phyloP scores from a whole-genome alignment of 2,113 vertebrate species.

The Proteles cristata region DNA sequence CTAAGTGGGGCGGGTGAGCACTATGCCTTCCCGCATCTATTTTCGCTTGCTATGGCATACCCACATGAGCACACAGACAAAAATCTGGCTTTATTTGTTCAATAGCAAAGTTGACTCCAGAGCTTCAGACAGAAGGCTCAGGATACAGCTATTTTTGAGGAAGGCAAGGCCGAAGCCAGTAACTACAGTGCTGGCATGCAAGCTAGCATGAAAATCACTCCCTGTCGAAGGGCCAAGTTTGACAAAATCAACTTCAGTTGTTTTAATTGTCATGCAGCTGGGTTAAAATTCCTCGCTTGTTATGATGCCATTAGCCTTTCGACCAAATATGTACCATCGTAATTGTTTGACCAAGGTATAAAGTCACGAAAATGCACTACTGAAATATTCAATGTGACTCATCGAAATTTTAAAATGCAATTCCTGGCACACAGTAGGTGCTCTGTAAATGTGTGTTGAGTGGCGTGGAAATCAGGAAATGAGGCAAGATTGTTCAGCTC shows the following conservation, averaged over 20 bases:
- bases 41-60: constrained; percentile 47
- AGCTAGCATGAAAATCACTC: constrained; percentile 31
- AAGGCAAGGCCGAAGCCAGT: not conserved
- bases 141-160: constrained; percentile 68
- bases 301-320: constrained; percentile 73
- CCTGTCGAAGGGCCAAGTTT: constrained; percentile 57
- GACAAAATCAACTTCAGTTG: constrained; percentile 74
- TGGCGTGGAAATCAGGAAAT: constrained; percentile 46
- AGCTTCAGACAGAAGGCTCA: constrained; percentile 30
- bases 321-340: constrained; percentile 60
- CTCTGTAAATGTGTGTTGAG: constrained; percentile 57
- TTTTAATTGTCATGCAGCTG: constrained; percentile 77
- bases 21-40: not conserved
- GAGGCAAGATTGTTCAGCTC: constrained; percentile 64
- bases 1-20: not conserved
- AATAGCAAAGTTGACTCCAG: constrained; percentile 56
- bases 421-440: constrained; percentile 63
- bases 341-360: constrained; percentile 72
- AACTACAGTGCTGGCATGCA: constrained; percentile 59
- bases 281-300: constrained; percentile 74
- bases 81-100: constrained; percentile 51
- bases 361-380: constrained; percentile 42
- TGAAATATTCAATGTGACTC: constrained; percentile 70
- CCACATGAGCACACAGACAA: not conserved
- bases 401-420: constrained; percentile 52